These are phyloP conservation scores for Orius laevigatus DNA, from an alignment of 1,140 invertebrate species.

Conservation along the genomic window DNA sequence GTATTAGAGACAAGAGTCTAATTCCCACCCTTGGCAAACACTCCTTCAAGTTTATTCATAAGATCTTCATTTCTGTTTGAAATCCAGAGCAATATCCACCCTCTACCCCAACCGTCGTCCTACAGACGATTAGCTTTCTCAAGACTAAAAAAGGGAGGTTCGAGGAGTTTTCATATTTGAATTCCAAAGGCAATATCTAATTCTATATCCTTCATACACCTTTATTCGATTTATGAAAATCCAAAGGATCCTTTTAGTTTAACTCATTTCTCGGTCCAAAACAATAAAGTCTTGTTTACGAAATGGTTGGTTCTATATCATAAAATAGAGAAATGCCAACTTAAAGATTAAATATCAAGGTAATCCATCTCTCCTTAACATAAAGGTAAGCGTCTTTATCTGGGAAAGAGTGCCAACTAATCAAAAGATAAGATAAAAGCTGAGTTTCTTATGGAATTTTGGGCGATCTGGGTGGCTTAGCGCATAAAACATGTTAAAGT, in stretches of 20 bases:
- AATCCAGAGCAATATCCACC: slow-evolving; percentile 4
- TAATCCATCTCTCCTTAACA: too few species aligned
- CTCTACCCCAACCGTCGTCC: not conserved
- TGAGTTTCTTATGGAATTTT: too few species aligned
- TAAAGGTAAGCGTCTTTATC: too few species aligned
- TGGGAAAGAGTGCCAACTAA: too few species aligned
- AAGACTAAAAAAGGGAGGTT: not conserved
- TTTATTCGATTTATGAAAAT: slow-evolving; percentile 14
- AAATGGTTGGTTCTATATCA: too few species aligned
- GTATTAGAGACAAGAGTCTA: slow-evolving; percentile 4
- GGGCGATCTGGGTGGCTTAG: too few species aligned
- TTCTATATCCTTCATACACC: slow-evolving; percentile 4
- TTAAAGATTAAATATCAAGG: too few species aligned
- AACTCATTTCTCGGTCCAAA: not conserved
- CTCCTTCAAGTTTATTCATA: slow-evolving; percentile 13
- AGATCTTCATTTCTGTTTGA: slow-evolving; percentile 11
- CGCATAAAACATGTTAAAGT: too few species aligned
- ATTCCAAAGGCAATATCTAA: not conserved
- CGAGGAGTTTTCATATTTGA: not conserved
- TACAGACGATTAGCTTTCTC: not conserved
- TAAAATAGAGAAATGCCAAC: too few species aligned
- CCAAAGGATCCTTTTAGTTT: not conserved
- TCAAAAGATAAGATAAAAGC: too few species aligned
- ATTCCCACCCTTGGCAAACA: slow-evolving; percentile 13
- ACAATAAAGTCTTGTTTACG: too few species aligned